A percentile compares a stretch with the other conserved stretches of the same genome.
Conservation (phyloP, 2,888 invertebrate species). For the Linnaemya vulpina region DNA sequence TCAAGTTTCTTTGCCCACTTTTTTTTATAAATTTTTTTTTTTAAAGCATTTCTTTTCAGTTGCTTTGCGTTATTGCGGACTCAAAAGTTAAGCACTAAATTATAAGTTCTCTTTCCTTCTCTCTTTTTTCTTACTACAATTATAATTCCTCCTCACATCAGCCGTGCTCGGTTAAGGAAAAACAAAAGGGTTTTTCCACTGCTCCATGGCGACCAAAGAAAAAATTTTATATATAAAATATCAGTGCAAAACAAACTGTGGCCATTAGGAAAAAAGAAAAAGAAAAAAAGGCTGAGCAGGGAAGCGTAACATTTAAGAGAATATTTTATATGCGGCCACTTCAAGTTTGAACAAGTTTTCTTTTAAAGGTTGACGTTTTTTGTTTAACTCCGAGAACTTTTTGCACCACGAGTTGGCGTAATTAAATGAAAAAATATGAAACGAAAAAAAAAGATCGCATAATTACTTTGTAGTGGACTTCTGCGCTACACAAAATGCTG, state of each 20-base stretch:
- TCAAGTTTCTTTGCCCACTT: conserved; percentile 19
- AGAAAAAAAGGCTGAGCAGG: conserved; percentile 23
- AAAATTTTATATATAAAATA: neutral
- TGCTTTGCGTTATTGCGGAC: conserved; percentile 54
- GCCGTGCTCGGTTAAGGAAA: neutral
- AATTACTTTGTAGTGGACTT: conserved; percentile 68
- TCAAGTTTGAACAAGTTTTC: conserved; percentile 43
- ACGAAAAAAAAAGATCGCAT: conserved; percentile 9
- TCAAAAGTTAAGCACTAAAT: conserved; percentile 66
- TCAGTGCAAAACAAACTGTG: neutral
- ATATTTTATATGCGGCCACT: conserved; percentile 54
- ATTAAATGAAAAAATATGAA: conserved; percentile 46
- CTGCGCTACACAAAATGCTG: neutral
- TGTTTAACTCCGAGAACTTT: conserved; percentile 22
- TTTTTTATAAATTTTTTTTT: no score
- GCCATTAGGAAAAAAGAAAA: conserved; percentile 13
- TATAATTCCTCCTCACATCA: neutral
- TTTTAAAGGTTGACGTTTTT: conserved; percentile 21
- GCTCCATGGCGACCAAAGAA: neutral
- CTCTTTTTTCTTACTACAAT: neutral
- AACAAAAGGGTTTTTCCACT: conserved; percentile 39
- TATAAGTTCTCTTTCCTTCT: conserved; percentile 45
- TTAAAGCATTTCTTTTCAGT: conserved; percentile 5
- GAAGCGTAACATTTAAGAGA: conserved; percentile 19
- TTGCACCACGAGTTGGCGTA: conserved; percentile 37